Base-by-base conservation (phyloP, 2,888 invertebrate genomes). In the Elysia crispata region DNA sequence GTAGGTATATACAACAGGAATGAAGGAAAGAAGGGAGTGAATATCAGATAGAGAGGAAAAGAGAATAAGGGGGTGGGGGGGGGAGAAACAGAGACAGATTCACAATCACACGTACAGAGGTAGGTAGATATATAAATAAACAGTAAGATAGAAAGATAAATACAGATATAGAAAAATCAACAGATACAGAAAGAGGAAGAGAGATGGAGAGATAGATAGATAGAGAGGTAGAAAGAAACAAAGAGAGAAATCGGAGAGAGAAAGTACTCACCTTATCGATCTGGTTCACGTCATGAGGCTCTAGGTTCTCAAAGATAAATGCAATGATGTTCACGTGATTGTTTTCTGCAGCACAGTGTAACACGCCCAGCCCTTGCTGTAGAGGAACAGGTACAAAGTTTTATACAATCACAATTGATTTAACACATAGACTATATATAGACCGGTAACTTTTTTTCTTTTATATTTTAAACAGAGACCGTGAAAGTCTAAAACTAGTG, bases 311-410 rank as follows among this genome's bases (percentile, higher is more conserved):
- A 76, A 95, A 93, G 76, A 96, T 93, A 80, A 94, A 94, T 84
- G 94, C 94, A 74, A 95, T 93, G n/a, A 95, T 93, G 30, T 94
- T 93, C 23, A 93, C 91, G 50, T 94, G 94, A 86, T 95, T 95
- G 84, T 95, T 95, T 79, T 95, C 94, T 75, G 95, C 94, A 11
- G 95, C 96, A 91, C 96, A 96, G 93, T 96, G 96, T 57, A 96
- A 93, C 92, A 87, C 95, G 94, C 92, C 95, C 83, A 91, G 87
- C 5, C 92, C 92, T 90, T 91, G 91, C 91, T 91, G 87, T 62
- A 84, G 83, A n/a, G n/a, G n/a, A n/a, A 20, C 1, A 31, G n/a
- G 30, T 33, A 23, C 13, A 54, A 54, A 20, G 13, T 15, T 20
- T 15, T 54, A 54, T 54, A 54, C 54, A 13, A 54, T 54, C 13